Percentiles rank a stretch among this genome's conserved stretches.
Evolutionary conservation across 1,140 invertebrate species (phyloP).

Genomic region (Temnothorax longispinosus): DNA sequence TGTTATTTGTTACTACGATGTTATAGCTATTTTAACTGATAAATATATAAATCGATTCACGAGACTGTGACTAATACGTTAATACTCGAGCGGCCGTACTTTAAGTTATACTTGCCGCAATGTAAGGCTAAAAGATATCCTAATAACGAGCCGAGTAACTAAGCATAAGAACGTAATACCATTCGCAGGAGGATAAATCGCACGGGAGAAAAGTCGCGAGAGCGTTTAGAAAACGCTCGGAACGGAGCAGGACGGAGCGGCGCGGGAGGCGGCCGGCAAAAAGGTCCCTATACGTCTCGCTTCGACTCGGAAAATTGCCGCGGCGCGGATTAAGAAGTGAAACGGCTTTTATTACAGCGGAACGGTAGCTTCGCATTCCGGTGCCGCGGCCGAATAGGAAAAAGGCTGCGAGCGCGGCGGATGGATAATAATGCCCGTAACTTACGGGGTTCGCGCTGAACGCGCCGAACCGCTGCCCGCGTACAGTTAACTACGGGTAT

Average conservation of each 20-base stretch:
- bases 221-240: conserved; percentile 3
- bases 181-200: background rate
- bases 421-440: conserved; percentile 74
- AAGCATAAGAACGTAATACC: background rate
- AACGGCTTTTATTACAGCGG: conserved; percentile 69
- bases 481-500: conserved; percentile 73
- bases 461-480: conserved; percentile 55
- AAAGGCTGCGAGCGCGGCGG: conserved; percentile 64
- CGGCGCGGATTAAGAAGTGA: conserved; percentile 72
- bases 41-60: conserved; percentile 17
- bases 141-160: background rate
- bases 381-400: conserved; percentile 62
- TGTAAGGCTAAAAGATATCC: background rate
- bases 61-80: background rate
- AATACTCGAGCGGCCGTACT: background rate
- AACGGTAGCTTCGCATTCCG: conserved; percentile 57
- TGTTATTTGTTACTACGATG: too few species aligned
- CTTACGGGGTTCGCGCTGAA: conserved; percentile 71
- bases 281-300: conserved; percentile 23
- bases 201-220: background rate
- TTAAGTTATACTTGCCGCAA: background rate
- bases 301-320: conserved; percentile 65
- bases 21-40: background rate
- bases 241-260: background rate
- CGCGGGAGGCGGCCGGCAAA: conserved; percentile 20